Conservation (phyloP, 64 coral and sea anemone species). For the Dendrophyllia cribrosa region DNA sequence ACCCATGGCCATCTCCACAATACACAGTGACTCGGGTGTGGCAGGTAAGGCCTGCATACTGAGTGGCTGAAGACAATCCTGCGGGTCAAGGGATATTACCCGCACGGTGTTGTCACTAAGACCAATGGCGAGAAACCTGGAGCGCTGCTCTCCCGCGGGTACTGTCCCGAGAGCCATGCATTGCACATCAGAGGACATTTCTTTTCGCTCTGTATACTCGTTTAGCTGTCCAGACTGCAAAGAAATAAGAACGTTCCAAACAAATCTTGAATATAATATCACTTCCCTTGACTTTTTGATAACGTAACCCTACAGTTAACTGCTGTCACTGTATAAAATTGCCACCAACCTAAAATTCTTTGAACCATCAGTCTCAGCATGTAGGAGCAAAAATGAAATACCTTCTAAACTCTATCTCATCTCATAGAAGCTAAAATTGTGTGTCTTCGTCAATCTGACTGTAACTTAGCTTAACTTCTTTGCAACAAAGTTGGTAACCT, state of each 20-base stretch:
- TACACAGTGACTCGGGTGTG: slow-evolving; percentile 91
- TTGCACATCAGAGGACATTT: slow-evolving; percentile 97
- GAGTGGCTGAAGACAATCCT: slow-evolving; percentile 95
- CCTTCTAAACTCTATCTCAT: no score
- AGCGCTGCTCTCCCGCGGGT: slow-evolving; percentile 78
- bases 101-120: slow-evolving; percentile 86
- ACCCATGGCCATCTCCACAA: slow-evolving; percentile 97
- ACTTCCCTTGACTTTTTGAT: no score
- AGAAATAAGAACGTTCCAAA: neutral
- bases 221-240: slow-evolving; percentile 95
- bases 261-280: neutral
- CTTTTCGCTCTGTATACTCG: slow-evolving; percentile 98
- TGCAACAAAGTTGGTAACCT: no score
- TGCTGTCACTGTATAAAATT: no score
- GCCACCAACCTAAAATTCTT: no score
- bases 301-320: no score
- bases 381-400: no score
- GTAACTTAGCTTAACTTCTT: no score
- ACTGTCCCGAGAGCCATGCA: slow-evolving; percentile 91
- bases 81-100: slow-evolving; percentile 88
- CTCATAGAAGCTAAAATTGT: no score
- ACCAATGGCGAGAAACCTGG: slow-evolving; percentile 84
- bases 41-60: slow-evolving; percentile 99
- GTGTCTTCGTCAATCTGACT: no score
- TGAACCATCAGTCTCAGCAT: no score